Evolutionary conservation across 2,888 invertebrate genomes (phyloP).

Genomic region (Molanna angustata): DNA sequence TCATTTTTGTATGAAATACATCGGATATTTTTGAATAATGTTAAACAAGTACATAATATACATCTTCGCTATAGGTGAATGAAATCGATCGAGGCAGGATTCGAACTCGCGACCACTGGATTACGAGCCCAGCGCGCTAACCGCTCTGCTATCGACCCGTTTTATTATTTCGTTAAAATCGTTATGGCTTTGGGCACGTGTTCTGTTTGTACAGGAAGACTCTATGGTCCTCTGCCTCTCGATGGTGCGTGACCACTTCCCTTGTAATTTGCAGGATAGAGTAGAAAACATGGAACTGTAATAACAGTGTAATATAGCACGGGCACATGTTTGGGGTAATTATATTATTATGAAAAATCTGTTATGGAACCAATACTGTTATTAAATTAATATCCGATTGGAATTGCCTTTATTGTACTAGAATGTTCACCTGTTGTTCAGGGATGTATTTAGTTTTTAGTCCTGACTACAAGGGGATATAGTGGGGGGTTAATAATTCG

Average conservation of each 20-base stretch:
- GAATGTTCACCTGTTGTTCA: constrained; percentile 17
- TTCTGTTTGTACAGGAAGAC: neutral
- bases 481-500: no score
- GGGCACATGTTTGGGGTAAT: neutral
- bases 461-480: no score
- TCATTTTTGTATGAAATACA: no score
- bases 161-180: neutral
- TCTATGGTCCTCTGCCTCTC: neutral
- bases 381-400: constrained; percentile 23
- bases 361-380: constrained; percentile 20
- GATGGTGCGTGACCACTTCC: neutral
- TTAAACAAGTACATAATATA: no score
- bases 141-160: no score
- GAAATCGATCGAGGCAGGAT: no score
- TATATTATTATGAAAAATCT: constrained; percentile 18
- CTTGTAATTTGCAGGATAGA: no score
- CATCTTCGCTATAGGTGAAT: no score
- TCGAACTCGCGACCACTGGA: no score
- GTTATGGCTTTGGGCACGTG: neutral
- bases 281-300: neutral
- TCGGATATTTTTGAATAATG: no score
- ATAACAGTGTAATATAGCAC: neutral
- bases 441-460: constrained; percentile 9
- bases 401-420: constrained; percentile 20
- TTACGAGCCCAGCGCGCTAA: no score